These are phyloP conservation scores for Tillus elongatus DNA, from an alignment of 2,888 invertebrate species.

Conservation along the genomic window DNA sequence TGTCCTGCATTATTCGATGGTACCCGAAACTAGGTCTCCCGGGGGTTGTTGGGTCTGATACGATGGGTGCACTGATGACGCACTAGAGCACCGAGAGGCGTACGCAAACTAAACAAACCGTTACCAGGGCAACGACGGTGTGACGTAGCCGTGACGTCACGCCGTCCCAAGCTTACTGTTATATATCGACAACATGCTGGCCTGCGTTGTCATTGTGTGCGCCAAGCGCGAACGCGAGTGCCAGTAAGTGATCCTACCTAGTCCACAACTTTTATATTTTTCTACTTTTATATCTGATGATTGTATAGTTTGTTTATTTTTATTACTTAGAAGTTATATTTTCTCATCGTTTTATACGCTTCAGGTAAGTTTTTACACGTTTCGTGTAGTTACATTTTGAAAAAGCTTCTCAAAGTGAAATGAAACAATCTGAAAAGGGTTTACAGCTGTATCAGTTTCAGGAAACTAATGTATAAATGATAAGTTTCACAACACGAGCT, in stretches of 20 bases:
- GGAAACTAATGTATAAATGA: too few relatives aligned
- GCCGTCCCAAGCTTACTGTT: slow-evolving; percentile 33
- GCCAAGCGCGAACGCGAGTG: slow-evolving; percentile 35
- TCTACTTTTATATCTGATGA: slow-evolving; percentile 41
- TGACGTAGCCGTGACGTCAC: slow-evolving; percentile 37
- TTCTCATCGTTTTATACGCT: slow-evolving; percentile 37
- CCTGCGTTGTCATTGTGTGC: slow-evolving; percentile 36
- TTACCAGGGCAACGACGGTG: slow-evolving; percentile 34
- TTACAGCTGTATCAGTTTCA: too few relatives aligned
- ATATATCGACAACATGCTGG: slow-evolving; percentile 38
- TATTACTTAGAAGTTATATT: slow-evolving; percentile 37
- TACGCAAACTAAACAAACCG: slow-evolving; percentile 44
- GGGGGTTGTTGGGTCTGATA: too few relatives aligned
- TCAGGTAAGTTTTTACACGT: slow-evolving; percentile 33
- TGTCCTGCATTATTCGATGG: too few relatives aligned
- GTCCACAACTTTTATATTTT: slow-evolving; percentile 42
- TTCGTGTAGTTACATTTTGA: neutral
- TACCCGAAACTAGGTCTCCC: too few relatives aligned
- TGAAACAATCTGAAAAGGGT: too few relatives aligned
- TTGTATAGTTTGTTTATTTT: slow-evolving; percentile 41
- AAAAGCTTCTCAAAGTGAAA: neutral
- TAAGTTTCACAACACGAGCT: too few relatives aligned
- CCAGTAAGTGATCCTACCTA: slow-evolving; percentile 35
- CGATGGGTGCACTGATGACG: slow-evolving; percentile 53
- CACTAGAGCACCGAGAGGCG: slow-evolving; percentile 46